These are phyloP conservation scores for Spatula versicolor DNA, from an alignment of 2,797 vertebrate genomes.

Conservation along the genomic window DNA sequence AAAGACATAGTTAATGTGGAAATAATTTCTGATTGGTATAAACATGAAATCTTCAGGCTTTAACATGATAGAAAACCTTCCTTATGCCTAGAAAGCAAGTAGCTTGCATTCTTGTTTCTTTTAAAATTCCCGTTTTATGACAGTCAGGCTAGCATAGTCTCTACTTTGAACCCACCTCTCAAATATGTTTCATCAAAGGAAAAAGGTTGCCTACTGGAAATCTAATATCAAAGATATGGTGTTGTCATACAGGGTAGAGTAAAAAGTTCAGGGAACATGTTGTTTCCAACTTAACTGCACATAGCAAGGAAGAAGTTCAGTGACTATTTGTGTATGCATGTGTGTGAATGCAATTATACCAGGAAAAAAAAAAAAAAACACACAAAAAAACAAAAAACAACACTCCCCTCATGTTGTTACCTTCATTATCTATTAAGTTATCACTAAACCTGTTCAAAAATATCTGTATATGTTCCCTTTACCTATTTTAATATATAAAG, in stretches of 20 bases:
- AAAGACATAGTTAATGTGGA: background rate
- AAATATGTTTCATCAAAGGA: conserved; percentile 56
- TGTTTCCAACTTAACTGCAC: conserved; percentile 14
- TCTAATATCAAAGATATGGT: background rate
- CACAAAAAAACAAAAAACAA: background rate
- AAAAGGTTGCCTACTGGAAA: conserved; percentile 52
- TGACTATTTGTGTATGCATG: background rate
- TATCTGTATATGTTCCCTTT: conserved; percentile 7
- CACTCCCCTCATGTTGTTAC: background rate
- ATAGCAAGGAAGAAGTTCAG: conserved; percentile 8
- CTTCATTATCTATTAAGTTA: background rate
- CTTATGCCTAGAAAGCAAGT: background rate
- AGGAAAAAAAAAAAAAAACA: background rate
- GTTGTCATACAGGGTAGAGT: conserved; percentile 22
- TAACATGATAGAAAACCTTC: background rate
- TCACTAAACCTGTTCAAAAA: background rate
- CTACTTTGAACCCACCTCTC: background rate
- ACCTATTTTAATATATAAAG: conserved; percentile 48
- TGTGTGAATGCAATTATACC: background rate
- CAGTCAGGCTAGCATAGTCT: background rate
- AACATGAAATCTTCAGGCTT: background rate
- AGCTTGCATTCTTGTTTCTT: background rate
- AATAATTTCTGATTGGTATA: background rate
- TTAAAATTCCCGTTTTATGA: conserved; percentile 2
- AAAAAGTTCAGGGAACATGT: background rate